Evolutionary conservation across 2,888 invertebrate genomes (phyloP).

Genomic region (Lasioglossum vierecki): DNA sequence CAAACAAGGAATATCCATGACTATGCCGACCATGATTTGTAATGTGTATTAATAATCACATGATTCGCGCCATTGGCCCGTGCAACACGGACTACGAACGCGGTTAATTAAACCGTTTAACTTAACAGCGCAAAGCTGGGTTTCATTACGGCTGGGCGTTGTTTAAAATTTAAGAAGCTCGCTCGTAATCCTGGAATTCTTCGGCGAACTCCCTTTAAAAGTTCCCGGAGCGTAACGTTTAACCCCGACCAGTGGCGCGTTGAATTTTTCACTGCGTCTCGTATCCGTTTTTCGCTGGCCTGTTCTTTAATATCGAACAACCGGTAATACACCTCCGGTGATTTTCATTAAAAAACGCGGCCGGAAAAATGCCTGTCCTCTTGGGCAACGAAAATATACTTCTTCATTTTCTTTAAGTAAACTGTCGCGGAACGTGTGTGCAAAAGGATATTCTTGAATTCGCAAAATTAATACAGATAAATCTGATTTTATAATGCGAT

Average conservation of each 20-base stretch:
- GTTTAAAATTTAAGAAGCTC: conserved; percentile 9
- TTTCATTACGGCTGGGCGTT: conserved; percentile 12
- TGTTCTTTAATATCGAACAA: conserved; percentile 7
- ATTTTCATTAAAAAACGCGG: conserved; percentile 7
- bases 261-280: conserved; percentile 10
- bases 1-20: not conserved
- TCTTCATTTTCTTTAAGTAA: too few relatives aligned
- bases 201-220: not conserved
- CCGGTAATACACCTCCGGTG: conserved; percentile 1
- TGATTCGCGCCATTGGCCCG: not conserved
- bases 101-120: conserved; percentile 19
- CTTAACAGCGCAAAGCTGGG: not conserved
- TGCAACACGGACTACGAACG: not conserved
- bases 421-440: too few relatives aligned
- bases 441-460: not conserved
- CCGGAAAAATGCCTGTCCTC: not conserved
- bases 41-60: not conserved
- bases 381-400: not conserved
- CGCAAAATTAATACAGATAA: not conserved
- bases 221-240: conserved; percentile 1
- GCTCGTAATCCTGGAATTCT: conserved; percentile 6
- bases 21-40: not conserved
- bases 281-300: conserved; percentile 11
- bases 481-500: too few relatives aligned
- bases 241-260: not conserved